Conservation (phyloP, 1,140 invertebrate genomes). For the Leptestheria dahalacensis region DNA sequence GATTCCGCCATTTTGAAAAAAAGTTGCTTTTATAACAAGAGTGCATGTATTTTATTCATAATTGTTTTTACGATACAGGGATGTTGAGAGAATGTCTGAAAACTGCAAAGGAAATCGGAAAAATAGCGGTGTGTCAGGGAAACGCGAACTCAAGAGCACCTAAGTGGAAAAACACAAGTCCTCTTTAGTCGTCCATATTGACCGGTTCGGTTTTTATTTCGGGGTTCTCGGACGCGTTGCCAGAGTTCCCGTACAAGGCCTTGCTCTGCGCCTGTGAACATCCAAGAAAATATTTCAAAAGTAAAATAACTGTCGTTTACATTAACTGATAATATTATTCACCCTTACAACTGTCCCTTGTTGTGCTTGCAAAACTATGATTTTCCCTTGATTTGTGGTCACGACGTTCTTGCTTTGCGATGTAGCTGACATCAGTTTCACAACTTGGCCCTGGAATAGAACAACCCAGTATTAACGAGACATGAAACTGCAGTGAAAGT, state of each 20-base stretch:
- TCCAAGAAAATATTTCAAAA: background rate
- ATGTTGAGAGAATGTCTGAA: too few species aligned
- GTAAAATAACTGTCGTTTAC: background rate
- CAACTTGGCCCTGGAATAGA: background rate
- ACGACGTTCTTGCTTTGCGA: background rate
- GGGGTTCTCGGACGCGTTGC: conserved; percentile 9
- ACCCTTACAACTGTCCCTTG: background rate
- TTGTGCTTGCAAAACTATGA: background rate
- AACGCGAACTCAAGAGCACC: too few species aligned
- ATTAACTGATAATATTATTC: background rate
- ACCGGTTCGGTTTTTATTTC: background rate
- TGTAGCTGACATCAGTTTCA: background rate
- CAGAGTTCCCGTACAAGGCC: conserved; percentile 1
- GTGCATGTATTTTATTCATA: too few species aligned
- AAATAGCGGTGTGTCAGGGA: too few species aligned
- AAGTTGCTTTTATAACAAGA: too few species aligned
- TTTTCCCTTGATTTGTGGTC: background rate
- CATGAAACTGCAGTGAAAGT: too few species aligned
- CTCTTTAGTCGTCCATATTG: background rate
- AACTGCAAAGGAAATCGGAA: too few species aligned
- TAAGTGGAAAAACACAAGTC: too few species aligned
- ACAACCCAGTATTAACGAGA: background rate
- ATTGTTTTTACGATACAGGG: too few species aligned
- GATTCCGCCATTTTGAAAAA: too few species aligned
- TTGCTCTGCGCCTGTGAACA: conserved; percentile 1